phyloP scores from a whole-genome alignment of 2,888 invertebrate genomes.

The Ophion slaviceki region DNA sequence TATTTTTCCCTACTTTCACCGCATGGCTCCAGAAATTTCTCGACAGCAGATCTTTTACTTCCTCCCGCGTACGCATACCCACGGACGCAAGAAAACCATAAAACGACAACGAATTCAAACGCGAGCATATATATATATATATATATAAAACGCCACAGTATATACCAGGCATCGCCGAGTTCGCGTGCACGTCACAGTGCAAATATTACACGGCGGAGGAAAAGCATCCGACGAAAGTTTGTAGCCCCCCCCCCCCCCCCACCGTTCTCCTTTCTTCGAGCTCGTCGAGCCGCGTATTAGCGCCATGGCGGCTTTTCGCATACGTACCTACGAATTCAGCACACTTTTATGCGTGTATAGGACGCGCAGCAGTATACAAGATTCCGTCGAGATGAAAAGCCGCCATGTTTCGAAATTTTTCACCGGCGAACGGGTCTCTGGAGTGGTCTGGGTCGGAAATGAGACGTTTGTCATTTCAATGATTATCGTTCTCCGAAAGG shows the following conservation, averaged over 20 bases:
- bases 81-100: slow-evolving; percentile 39
- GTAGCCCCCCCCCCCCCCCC: neutral
- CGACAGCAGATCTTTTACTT: slow-evolving; percentile 61
- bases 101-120: slow-evolving; percentile 57
- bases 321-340: neutral
- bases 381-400: no score
- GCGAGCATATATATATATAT: slow-evolving; percentile 4
- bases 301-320: slow-evolving; percentile 10
- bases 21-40: slow-evolving; percentile 52
- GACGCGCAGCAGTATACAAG: no score
- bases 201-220: slow-evolving; percentile 36
- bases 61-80: slow-evolving; percentile 24
- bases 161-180: neutral
- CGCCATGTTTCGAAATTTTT: neutral
- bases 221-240: slow-evolving; percentile 36
- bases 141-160: neutral
- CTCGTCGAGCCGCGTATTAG: slow-evolving; percentile 35
- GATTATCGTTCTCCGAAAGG: no score
- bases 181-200: slow-evolving; percentile 2
- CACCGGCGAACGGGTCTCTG: no score
- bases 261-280: slow-evolving; percentile 35
- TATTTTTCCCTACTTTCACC: slow-evolving; percentile 35
- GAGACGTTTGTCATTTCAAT: no score
- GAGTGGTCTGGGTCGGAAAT: no score
- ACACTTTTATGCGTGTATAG: no score